Percentiles rank a stretch among this genome's conserved stretches.
phyloP scores from a whole-genome alignment of 2,888 invertebrate genomes.

The Epirrita christyi region DNA sequence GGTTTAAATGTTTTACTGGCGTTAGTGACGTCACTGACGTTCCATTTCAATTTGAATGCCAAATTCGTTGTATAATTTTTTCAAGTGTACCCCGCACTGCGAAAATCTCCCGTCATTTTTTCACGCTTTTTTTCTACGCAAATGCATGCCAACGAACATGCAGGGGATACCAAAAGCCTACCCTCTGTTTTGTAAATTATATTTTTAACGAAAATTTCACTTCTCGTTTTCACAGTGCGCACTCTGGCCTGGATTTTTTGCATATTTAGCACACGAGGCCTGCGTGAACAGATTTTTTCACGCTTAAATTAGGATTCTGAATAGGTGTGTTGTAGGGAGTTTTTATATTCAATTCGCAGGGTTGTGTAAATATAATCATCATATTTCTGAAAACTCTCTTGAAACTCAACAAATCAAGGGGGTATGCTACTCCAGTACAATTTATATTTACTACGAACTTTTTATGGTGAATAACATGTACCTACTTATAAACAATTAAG shows the following conservation, averaged over 20 bases:
- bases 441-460: not conserved
- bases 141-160: not conserved
- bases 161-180: not conserved
- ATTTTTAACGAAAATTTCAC: not conserved
- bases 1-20: constrained; percentile 61
- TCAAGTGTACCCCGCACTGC: constrained; percentile 29
- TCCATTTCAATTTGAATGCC: constrained; percentile 59
- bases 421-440: not conserved
- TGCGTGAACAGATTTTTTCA: constrained; percentile 22
- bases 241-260: constrained; percentile 8
- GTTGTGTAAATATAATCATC: constrained; percentile 4
- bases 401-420: constrained; percentile 9
- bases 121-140: not conserved
- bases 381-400: constrained; percentile 3
- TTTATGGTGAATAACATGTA: no score
- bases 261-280: constrained; percentile 14
- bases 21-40: constrained; percentile 44
- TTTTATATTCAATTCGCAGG: constrained; percentile 14
- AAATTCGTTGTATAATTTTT: constrained; percentile 54
- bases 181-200: constrained; percentile 1
- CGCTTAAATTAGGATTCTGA: constrained; percentile 14
- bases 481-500: no score
- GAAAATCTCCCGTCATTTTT: constrained; percentile 3
- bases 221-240: constrained; percentile 11
- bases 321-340: not conserved